Base-by-base conservation (phyloP, 2,888 invertebrate species). In the Caradrina clavipalpis region DNA sequence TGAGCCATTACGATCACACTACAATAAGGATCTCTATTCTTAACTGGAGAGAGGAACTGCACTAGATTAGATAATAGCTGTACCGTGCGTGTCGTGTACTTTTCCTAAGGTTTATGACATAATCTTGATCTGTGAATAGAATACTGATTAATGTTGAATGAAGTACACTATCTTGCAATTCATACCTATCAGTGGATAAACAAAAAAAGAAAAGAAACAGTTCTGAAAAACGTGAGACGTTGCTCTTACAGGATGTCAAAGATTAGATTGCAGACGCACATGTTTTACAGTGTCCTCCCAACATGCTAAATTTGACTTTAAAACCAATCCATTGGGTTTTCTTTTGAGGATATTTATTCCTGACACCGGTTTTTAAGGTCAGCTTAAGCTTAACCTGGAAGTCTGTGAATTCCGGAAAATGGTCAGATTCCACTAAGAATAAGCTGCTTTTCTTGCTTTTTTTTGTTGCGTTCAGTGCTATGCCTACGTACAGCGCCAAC, bases 251-350 rank as follows among this genome's bases (percentile, higher is more conserved):
- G 22, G 15, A 73, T 56, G 54, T 57, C 21, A 42, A 53, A 66
- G 60, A 76, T 58, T 60, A 71, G 47, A 75, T 49, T 60, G 10
- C 11, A 66, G n/a, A 31, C n/a, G 45, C 42, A 58, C 13, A 31
- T 73, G 31, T 73, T 39, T 42, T 21, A 13, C 22, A 53, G 22
- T 26, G 7, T 26, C 31, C n/a, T 22, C 11, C n/a, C 21, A 49
- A 4, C 22, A 6, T 50, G 42, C 2, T 45, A 1, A 49, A 51
- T 21, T 45, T 11, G 17, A 10, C 49, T n/a, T n/a, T 49, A 49
- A 49, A 8, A n/a, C 15, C 1, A 47, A 11, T 6, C 1, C 7
- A 5, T 13, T 19, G 7, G 35, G 2, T 22, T 35, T 45, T 45
- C 11, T 49, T 26, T 22, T 26, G 6, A 64, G 11, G 35, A 21